Evolutionary conservation across 2,797 vertebrate genomes (phyloP).

Genomic region (Eulemur rubriventer): DNA sequence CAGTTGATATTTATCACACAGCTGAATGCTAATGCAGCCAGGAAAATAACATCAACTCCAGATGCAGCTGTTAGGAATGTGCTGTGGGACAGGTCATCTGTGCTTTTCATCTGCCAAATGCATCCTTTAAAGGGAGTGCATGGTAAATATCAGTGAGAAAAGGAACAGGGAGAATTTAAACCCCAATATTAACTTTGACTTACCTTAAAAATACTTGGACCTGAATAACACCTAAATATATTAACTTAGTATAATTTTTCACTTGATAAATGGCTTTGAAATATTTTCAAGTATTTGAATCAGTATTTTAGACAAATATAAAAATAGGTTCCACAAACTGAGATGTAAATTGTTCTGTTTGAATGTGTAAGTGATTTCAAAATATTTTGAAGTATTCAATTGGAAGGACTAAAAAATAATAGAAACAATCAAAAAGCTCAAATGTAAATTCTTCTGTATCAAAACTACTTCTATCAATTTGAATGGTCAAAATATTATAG

Average conservation of each 20-base stretch:
- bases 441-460: conserved; percentile 16
- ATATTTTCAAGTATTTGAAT: conserved; percentile 33
- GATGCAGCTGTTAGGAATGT: conserved; percentile 61
- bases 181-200: conserved; percentile 12
- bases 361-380: not conserved
- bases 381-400: conserved; percentile 13
- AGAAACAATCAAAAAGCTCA: not conserved
- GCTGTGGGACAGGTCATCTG: conserved; percentile 43
- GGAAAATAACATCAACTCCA: conserved; percentile 65
- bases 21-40: conserved; percentile 71
- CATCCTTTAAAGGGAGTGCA: not conserved
- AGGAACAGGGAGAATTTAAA: conserved; percentile 23
- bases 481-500: conserved; percentile 21
- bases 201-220: conserved; percentile 24
- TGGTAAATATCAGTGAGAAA: conserved; percentile 25
- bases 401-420: conserved; percentile 7
- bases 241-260: not conserved
- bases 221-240: conserved; percentile 4
- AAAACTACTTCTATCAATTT: conserved; percentile 13
- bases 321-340: not conserved
- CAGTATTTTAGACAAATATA: not conserved
- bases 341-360: conserved; percentile 1
- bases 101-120: conserved; percentile 59
- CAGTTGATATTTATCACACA: conserved; percentile 71
- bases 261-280: conserved; percentile 28